These are phyloP conservation scores for Rhinogobius similis DNA, from an alignment of 2,113 vertebrate genomes.

Conservation along the genomic window DNA sequence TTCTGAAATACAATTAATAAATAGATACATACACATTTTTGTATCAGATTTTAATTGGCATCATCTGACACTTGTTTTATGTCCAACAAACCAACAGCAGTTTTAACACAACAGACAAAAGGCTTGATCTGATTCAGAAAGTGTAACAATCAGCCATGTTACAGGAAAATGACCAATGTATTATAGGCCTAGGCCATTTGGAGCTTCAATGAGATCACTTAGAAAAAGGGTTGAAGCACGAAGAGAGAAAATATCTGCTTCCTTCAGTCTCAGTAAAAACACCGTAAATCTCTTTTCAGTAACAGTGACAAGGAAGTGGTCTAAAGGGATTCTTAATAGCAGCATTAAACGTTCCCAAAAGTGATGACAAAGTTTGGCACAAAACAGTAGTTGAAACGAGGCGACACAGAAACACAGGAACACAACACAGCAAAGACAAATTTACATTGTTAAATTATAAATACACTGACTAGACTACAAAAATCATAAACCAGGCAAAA, in stretches of 20 bases:
- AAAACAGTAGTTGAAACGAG: constrained; percentile 33
- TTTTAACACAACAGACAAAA: constrained; percentile 63
- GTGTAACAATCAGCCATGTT: constrained; percentile 57
- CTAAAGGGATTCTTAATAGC: constrained; percentile 37
- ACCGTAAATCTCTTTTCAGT: constrained; percentile 12
- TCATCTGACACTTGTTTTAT: constrained; percentile 63
- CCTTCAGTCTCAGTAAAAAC: constrained; percentile 25
- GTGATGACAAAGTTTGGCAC: constrained; percentile 23
- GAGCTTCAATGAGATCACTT: constrained; percentile 14
- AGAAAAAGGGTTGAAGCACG: constrained; percentile 23
- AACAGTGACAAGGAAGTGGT: constrained; percentile 28
- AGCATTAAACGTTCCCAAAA: constrained; percentile 28
- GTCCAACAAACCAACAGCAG: constrained; percentile 63
- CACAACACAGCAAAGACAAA: constrained; percentile 37
- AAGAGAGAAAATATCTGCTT: constrained; percentile 26
- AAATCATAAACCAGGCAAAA: constrained; percentile 17
- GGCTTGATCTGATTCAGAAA: constrained; percentile 50
- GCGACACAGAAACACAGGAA: constrained; percentile 44
- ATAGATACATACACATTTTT: constrained; percentile 3
- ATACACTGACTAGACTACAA: constrained; percentile 6
- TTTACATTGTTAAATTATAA: constrained; percentile 17
- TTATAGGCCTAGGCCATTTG: constrained; percentile 22
- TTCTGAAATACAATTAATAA: no score
- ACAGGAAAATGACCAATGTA: constrained; percentile 38
- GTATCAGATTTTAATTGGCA: constrained; percentile 65